phyloP scores from a whole-genome alignment of 2,797 vertebrate species.

The Betta splendens region DNA sequence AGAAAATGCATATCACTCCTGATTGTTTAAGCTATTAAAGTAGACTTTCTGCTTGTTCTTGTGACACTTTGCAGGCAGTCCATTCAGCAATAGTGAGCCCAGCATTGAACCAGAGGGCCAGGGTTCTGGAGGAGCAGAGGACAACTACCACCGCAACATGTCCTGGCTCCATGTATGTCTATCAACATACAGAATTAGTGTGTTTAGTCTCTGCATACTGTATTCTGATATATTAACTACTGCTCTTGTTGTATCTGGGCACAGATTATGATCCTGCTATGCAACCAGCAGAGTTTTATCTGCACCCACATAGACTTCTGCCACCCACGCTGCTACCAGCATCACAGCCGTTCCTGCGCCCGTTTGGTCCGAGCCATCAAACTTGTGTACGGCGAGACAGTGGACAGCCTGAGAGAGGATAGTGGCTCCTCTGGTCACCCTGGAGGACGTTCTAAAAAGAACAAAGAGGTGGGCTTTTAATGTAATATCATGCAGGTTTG shows the following conservation, averaged over 20 bases:
- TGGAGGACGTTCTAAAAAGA: slow-evolving; percentile 89
- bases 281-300: slow-evolving; percentile 99
- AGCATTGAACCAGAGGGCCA: slow-evolving; percentile 97
- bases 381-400: slow-evolving; percentile 93
- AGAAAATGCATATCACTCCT: neutral
- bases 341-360: slow-evolving; percentile 95
- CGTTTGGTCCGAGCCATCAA: slow-evolving; percentile 97
- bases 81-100: slow-evolving; percentile 96
- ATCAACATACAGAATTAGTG: neutral
- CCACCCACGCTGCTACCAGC: slow-evolving; percentile 97
- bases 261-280: slow-evolving; percentile 97
- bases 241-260: slow-evolving; percentile 8
- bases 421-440: slow-evolving; percentile 64
- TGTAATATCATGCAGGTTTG: neutral
- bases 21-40: neutral
- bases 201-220: neutral
- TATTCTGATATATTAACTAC: neutral
- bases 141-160: slow-evolving; percentile 98
- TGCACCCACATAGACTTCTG: slow-evolving; percentile 97
- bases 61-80: slow-evolving; percentile 86
- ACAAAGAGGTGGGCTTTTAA: slow-evolving; percentile 85
- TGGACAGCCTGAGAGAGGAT: slow-evolving; percentile 91
- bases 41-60: slow-evolving; percentile 9
- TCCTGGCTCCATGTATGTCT: slow-evolving; percentile 95
- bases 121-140: slow-evolving; percentile 87